Evolutionary conservation across 2,113 vertebrate genomes (phyloP).

Genomic region (Pterocles orientalis): DNA sequence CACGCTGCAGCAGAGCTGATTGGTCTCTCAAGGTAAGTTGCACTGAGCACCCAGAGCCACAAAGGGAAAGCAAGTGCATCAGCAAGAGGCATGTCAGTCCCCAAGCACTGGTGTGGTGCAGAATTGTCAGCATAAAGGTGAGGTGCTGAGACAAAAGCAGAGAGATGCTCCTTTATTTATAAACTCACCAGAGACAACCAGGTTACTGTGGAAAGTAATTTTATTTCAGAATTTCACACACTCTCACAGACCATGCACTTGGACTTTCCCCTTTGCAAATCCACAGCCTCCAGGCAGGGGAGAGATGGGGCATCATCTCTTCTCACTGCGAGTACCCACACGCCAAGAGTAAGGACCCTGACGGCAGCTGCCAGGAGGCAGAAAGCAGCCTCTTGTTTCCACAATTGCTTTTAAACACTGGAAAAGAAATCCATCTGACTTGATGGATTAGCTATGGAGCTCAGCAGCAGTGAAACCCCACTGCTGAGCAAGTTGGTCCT

Average conservation of each 20-base stretch:
- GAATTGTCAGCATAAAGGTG: background rate
- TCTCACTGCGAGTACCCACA: background rate
- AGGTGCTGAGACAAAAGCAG: background rate
- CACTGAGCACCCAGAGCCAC: background rate
- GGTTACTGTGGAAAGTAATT: constrained; percentile 45
- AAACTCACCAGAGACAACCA: background rate
- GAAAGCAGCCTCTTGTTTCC: constrained; percentile 7
- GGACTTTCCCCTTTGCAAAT: constrained; percentile 22
- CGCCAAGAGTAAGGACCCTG: background rate
- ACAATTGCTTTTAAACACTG: background rate
- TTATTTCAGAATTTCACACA: constrained; percentile 64
- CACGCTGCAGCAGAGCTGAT: background rate
- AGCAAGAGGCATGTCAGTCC: background rate
- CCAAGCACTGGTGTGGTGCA: background rate
- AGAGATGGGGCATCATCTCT: background rate
- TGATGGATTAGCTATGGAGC: background rate
- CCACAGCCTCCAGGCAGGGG: background rate
- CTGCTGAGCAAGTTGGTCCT: constrained; percentile 41
- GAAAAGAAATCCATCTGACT: constrained; percentile 9
- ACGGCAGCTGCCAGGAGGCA: background rate
- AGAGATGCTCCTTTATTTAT: background rate
- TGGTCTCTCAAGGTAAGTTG: background rate
- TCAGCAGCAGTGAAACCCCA: background rate
- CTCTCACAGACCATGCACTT: constrained; percentile 62
- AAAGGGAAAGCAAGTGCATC: background rate